Evolutionary conservation across 2,113 vertebrate genomes (phyloP).

Genomic region (Ammodytes dubius): DNA sequence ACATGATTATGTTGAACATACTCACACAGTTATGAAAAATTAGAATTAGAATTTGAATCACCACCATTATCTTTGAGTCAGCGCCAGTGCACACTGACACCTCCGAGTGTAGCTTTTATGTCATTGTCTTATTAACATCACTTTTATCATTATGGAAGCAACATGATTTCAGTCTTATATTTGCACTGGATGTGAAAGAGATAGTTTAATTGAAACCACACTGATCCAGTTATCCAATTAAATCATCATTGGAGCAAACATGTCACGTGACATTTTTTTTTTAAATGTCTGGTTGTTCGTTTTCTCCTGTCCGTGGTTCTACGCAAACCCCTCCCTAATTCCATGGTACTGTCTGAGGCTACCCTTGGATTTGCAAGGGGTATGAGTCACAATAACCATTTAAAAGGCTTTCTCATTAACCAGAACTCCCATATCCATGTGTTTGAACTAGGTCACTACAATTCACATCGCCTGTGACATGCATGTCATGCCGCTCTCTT

Average conservation of each 20-base stretch:
- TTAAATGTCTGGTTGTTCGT: constrained; percentile 27
- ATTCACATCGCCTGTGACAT: constrained; percentile 62
- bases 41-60: background rate
- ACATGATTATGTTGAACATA: background rate
- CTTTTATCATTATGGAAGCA: background rate
- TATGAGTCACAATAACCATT: constrained; percentile 84
- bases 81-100: background rate
- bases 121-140: background rate
- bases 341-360: constrained; percentile 76
- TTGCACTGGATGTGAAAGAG: background rate
- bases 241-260: background rate
- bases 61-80: constrained; percentile 44
- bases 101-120: background rate
- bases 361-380: constrained; percentile 69
- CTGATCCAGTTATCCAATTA: background rate
- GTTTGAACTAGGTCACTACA: constrained; percentile 49
- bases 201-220: constrained; percentile 4
- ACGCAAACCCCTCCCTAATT: constrained; percentile 83
- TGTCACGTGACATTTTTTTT: constrained; percentile 37
- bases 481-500: constrained; percentile 63
- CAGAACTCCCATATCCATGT: constrained; percentile 60
- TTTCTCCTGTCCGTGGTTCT: constrained; percentile 51
- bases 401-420: constrained; percentile 84
- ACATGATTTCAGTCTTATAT: background rate
- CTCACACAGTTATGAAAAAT: background rate